Conservation (phyloP, 2,113 vertebrate species). For the Sander vitreus region DNA sequence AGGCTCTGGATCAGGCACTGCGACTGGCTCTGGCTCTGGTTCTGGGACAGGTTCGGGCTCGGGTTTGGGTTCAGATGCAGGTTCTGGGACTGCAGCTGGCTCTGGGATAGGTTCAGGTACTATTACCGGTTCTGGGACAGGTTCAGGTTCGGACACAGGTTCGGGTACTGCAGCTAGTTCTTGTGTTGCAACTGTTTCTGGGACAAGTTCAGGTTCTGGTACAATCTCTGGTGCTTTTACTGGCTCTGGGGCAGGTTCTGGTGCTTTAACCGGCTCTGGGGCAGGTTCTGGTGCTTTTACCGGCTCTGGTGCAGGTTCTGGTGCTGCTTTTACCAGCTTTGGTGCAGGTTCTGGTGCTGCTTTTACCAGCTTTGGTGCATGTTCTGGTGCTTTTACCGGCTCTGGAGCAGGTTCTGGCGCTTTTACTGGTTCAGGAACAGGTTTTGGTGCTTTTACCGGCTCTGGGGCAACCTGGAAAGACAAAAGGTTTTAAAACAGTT, state of each 20-base stretch:
- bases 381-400: no score
- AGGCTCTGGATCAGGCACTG: neutral
- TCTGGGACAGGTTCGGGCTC: neutral
- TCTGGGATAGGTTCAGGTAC: neutral
- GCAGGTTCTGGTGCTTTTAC: neutral
- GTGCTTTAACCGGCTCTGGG: neutral
- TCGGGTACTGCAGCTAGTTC: neutral
- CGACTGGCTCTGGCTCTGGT: neutral
- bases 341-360: neutral
- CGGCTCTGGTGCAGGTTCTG: neutral
- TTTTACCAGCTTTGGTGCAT: neutral
- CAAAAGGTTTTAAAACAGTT: neutral
- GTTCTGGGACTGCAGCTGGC: neutral
- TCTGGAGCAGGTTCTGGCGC: no score
- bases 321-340: no score
- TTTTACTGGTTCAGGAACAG: neutral
- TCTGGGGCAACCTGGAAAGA: constrained; percentile 11
- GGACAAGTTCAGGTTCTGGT: neutral
- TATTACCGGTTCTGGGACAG: no score
- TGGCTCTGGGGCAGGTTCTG: neutral
- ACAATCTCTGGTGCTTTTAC: neutral
- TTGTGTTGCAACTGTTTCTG: neutral
- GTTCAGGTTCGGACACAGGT: neutral
- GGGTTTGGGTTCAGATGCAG: constrained; percentile 6
- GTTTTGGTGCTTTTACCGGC: neutral